These are phyloP conservation scores for Brachionus asplanchnoidis DNA, from an alignment of 1,140 invertebrate species.

Conservation along the genomic window DNA sequence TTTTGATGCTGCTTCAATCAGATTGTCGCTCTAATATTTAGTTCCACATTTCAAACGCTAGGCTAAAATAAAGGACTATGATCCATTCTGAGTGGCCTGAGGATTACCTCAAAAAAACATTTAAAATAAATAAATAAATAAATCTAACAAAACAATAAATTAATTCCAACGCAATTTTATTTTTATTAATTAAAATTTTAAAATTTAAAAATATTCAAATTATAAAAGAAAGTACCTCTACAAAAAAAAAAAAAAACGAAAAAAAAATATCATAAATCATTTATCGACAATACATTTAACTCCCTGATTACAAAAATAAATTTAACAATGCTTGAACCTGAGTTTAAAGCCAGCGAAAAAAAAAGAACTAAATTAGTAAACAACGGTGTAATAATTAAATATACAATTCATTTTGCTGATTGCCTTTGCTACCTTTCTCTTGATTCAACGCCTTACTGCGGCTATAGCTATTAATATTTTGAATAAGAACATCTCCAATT, in stretches of 20 bases:
- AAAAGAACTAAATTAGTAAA: too few species aligned
- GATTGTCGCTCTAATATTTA: too few species aligned
- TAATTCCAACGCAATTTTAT: background rate
- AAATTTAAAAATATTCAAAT: background rate
- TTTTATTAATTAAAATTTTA: background rate
- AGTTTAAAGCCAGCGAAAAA: background rate
- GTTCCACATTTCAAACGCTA: too few species aligned
- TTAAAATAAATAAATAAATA: too few species aligned
- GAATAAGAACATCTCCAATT: constrained; percentile 1
- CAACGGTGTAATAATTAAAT: constrained; percentile 25
- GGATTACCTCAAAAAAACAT: too few species aligned
- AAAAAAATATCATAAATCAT: background rate
- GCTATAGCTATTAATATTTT: background rate
- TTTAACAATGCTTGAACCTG: background rate
- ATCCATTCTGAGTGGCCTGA: too few species aligned
- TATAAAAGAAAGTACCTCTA: background rate
- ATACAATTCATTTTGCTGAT: background rate
- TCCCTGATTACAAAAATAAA: constrained; percentile 4
- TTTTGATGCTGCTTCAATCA: too few species aligned
- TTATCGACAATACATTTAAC: background rate
- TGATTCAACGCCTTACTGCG: background rate
- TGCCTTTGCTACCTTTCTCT: background rate
- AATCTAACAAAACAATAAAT: background rate
- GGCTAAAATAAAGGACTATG: too few species aligned
- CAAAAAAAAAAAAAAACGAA: background rate